Percentiles rank a stretch among this genome's conserved stretches.
phyloP scores from a whole-genome alignment of 2,113 vertebrate species.

The Anguilla rostrata region DNA sequence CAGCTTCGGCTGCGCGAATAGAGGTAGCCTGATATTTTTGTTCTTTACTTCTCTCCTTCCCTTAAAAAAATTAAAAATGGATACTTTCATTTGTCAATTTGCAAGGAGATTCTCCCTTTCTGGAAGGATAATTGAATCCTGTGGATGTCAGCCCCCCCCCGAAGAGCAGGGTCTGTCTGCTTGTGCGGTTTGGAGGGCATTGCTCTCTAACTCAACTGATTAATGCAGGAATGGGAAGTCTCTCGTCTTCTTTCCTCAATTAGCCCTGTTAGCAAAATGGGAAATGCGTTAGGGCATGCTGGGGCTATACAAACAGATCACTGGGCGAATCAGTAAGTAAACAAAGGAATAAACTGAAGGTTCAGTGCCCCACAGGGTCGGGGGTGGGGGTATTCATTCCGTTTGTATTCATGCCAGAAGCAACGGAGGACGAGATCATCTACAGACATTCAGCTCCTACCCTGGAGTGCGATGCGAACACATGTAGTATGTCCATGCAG shows the following conservation, averaged over 20 bases:
- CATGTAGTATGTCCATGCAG: neutral
- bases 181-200: neutral
- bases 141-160: neutral
- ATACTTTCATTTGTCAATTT: neutral
- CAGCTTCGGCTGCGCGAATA: neutral
- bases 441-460: neutral
- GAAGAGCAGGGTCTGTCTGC: no score
- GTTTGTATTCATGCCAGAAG: slow-evolving; percentile 34
- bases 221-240: slow-evolving; percentile 14
- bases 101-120: neutral
- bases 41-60: neutral
- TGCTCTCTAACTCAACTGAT: slow-evolving; percentile 4
- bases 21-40: neutral
- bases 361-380: slow-evolving; percentile 29
- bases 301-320: slow-evolving; percentile 27
- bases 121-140: neutral
- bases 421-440: neutral
- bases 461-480: slow-evolving; percentile 5
- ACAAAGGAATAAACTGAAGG: slow-evolving; percentile 42
- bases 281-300: neutral
- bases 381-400: slow-evolving; percentile 42
- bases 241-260: slow-evolving; percentile 38
- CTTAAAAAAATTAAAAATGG: neutral
- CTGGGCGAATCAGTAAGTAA: slow-evolving; percentile 44
- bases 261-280: slow-evolving; percentile 36